Conservation (phyloP, 2,113 vertebrate genomes). For the cat (Felis catus) region DNA sequence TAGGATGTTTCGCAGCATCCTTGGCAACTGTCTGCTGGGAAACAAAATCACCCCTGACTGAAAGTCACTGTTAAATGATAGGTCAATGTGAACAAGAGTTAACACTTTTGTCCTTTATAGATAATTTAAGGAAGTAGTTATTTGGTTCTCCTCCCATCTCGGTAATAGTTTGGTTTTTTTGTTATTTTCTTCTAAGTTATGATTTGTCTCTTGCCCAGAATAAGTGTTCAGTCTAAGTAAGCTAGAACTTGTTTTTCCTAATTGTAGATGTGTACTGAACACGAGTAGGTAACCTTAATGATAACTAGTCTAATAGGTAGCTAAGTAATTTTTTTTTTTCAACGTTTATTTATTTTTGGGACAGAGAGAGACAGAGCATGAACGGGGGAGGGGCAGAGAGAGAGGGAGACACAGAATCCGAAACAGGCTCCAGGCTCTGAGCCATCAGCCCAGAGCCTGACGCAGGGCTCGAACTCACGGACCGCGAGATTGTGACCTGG, state of each 20-base stretch:
- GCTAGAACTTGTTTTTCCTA: background rate
- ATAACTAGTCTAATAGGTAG: background rate
- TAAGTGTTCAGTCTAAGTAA: background rate
- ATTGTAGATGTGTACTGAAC: background rate
- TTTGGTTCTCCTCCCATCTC: background rate
- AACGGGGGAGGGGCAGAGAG: no score
- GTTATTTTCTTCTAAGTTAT: background rate
- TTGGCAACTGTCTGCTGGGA: background rate
- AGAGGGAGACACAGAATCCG: no score
- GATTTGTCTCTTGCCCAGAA: conserved; percentile 2
- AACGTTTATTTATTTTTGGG: no score
- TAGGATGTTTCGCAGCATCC: background rate
- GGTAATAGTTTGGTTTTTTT: conserved; percentile 22
- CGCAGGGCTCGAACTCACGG: no score
- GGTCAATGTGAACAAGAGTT: background rate
- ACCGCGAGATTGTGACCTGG: no score
- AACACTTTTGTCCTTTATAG: background rate
- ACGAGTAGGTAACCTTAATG: background rate
- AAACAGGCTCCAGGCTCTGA: no score
- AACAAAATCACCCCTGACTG: background rate
- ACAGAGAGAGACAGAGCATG: no score
- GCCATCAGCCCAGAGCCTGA: no score
- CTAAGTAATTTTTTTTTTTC: conserved; percentile 24
- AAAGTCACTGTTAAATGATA: background rate
- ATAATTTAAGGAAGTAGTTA: background rate